These are phyloP conservation scores for Drosophila histrio DNA, from an alignment of 2,888 invertebrate species.

Conservation along the genomic window DNA sequence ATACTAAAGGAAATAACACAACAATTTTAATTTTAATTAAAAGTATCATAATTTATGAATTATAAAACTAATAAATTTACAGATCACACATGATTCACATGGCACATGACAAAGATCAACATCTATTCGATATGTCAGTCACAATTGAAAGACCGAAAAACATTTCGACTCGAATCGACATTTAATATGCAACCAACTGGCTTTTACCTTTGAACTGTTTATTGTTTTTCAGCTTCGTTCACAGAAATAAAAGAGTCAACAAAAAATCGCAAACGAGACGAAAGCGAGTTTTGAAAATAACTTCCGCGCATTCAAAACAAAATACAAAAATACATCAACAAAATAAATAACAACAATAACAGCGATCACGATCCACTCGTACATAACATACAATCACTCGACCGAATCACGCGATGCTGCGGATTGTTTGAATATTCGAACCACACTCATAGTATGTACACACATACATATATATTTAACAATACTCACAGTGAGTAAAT, in stretches of 20 bases:
- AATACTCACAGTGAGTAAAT: background rate
- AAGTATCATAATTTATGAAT: background rate
- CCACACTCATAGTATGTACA: conserved; percentile 1
- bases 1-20: no score
- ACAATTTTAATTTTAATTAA: background rate
- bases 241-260: conserved; percentile 12
- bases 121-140: background rate
- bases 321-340: conserved; percentile 26
- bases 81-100: background rate
- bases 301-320: conserved; percentile 59
- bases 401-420: conserved; percentile 61
- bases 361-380: conserved; percentile 36
- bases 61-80: background rate
- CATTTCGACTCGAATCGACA: background rate
- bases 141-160: background rate
- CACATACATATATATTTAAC: no score
- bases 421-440: conserved; percentile 26
- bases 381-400: conserved; percentile 51
- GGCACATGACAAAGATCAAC: background rate
- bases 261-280: conserved; percentile 42
- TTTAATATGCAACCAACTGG: background rate
- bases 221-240: conserved; percentile 11
- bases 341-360: conserved; percentile 41
- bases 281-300: conserved; percentile 54
- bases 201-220: conserved; percentile 36